Conservation (phyloP, 2,113 vertebrate species). For the Zosterops lateralis region DNA sequence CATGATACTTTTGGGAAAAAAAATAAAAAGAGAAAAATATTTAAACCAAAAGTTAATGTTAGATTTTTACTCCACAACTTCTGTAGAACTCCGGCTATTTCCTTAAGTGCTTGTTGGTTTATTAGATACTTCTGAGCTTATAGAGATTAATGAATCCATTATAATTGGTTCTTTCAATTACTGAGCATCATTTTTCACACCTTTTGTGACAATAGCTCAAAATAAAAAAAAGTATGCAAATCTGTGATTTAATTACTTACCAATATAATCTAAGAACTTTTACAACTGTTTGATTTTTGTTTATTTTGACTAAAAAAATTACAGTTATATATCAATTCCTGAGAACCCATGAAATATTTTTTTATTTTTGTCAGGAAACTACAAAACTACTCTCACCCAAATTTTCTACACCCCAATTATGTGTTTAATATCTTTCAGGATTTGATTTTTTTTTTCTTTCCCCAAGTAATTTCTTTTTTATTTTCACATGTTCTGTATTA, state of each 20-base stretch:
- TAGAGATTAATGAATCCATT: background rate
- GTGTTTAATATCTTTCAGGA: background rate
- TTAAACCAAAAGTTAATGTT: fast-evolving
- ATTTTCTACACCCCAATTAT: background rate
- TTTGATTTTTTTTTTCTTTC: background rate
- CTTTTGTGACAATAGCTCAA: background rate
- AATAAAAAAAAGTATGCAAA: background rate
- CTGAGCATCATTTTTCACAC: background rate
- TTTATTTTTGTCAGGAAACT: background rate
- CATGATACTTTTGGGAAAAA: fast-evolving
- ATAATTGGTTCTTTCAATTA: background rate
- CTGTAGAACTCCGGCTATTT: background rate
- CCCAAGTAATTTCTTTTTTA: background rate
- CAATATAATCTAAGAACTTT: background rate
- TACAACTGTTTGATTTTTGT: background rate
- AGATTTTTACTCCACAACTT: background rate
- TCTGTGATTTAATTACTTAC: background rate
- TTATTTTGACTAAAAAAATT: background rate
- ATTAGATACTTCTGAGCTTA: background rate
- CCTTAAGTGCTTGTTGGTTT: background rate
- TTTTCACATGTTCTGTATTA: background rate
- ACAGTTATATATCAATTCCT: background rate
- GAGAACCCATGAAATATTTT: background rate
- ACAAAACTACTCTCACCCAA: background rate
- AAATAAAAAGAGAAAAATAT: no score